A percentile compares a stretch with the other conserved stretches of the same genome.
Evolutionary conservation across 2,113 vertebrate species (phyloP).

Genomic region (Propithecus coquereli): DNA sequence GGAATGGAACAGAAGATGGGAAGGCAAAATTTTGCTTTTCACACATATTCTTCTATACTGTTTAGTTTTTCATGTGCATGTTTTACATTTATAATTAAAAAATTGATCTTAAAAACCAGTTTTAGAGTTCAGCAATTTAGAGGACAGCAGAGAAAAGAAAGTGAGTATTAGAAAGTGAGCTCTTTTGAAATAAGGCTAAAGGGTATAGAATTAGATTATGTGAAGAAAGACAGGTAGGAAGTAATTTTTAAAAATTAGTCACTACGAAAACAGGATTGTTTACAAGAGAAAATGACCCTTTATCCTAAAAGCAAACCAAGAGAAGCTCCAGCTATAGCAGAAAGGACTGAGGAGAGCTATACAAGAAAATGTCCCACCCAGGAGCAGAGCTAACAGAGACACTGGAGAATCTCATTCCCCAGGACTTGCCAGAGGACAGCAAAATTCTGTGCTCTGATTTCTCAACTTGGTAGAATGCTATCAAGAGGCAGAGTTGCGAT

Average conservation of each 20-base stretch:
- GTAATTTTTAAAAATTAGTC: background rate
- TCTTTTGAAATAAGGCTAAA: background rate
- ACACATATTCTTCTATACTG: background rate
- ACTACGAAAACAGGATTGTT: background rate
- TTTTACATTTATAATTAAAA: background rate
- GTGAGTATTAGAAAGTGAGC: background rate
- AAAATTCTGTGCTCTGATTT: background rate
- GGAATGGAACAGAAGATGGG: background rate
- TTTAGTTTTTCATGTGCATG: background rate
- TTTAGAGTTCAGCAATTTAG: background rate
- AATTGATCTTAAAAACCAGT: background rate
- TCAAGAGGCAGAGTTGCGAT: background rate
- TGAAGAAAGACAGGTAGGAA: background rate
- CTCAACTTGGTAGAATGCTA: background rate
- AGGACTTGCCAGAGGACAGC: background rate
- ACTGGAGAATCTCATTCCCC: background rate
- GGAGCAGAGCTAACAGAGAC: background rate
- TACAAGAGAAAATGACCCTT: background rate
- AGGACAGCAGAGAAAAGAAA: slow-evolving; percentile 25
- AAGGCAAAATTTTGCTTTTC: background rate
- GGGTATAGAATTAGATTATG: background rate
- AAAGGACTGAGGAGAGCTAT: background rate
- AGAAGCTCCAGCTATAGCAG: background rate
- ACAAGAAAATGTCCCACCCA: background rate
- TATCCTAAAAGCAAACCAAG: background rate